phyloP scores from a whole-genome alignment of 2,888 invertebrate genomes.

The Drosophila rubida region DNA sequence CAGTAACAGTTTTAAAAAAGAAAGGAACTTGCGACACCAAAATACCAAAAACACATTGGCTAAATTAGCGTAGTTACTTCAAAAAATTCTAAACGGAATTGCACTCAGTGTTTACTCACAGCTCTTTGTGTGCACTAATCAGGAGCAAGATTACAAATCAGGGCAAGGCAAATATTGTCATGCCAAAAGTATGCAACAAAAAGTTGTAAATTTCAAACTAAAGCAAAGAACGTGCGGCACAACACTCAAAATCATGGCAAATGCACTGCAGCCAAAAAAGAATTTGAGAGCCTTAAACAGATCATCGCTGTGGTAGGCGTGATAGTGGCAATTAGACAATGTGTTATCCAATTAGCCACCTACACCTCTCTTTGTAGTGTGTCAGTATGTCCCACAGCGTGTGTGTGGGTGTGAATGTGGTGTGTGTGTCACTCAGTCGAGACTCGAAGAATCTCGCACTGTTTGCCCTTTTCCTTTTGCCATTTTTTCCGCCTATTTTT shows the following conservation, averaged over 20 bases:
- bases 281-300: constrained; percentile 32
- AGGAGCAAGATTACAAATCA: constrained; percentile 42
- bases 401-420: constrained; percentile 70
- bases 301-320: constrained; percentile 52
- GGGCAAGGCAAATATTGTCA: constrained; percentile 61
- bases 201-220: constrained; percentile 31
- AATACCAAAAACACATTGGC: no score
- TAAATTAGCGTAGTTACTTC: no score
- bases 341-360: constrained; percentile 84
- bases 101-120: constrained; percentile 10
- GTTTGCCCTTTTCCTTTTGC: constrained; percentile 37
- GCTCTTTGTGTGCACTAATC: constrained; percentile 21
- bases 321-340: constrained; percentile 81
- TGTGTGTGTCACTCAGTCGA: constrained; percentile 33
- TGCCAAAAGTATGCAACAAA: constrained; percentile 52
- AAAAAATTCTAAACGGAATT: no score
- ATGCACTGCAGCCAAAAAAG: constrained; percentile 29
- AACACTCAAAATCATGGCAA: constrained; percentile 46
- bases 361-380: constrained; percentile 41
- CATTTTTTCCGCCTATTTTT: constrained; percentile 4
- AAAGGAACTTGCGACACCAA: no score
- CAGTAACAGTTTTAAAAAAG: no score
- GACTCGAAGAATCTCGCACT: constrained; percentile 24
- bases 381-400: constrained; percentile 20
- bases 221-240: constrained; percentile 48